These are phyloP conservation scores for Napeogenes inachia DNA, from an alignment of 2,888 invertebrate genomes.

Conservation along the genomic window DNA sequence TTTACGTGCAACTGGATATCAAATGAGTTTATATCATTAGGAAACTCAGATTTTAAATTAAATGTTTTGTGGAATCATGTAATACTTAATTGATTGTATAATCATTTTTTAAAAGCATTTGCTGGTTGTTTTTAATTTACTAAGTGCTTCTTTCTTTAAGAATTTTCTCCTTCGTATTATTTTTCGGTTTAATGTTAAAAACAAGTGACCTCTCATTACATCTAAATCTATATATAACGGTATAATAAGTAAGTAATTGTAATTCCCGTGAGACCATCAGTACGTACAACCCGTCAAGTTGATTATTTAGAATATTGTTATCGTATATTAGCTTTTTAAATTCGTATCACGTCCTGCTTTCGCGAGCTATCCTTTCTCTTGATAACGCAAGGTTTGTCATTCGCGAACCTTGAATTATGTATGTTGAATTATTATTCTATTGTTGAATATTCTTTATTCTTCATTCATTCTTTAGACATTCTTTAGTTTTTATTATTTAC, in stretches of 20 bases:
- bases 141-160: background rate
- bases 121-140: background rate
- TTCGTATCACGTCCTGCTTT: slow-evolving; percentile 67
- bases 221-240: slow-evolving; percentile 5
- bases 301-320: slow-evolving; percentile 43
- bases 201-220: background rate
- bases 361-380: slow-evolving; percentile 41
- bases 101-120: background rate
- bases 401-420: background rate
- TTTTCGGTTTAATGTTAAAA: no score
- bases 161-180: no score
- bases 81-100: background rate
- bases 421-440: background rate
- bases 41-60: no score
- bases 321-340: slow-evolving; percentile 37
- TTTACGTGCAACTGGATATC: no score
- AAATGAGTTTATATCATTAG: no score
- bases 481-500: no score
- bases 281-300: slow-evolving; percentile 51
- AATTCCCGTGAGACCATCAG: slow-evolving; percentile 30
- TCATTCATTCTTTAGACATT: background rate
- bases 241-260: slow-evolving; percentile 30
- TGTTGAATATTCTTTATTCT: background rate
- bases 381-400: slow-evolving; percentile 12
- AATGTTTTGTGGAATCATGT: background rate